Conservation (phyloP, 2,888 invertebrate genomes). For the Chrysolina americana region DNA sequence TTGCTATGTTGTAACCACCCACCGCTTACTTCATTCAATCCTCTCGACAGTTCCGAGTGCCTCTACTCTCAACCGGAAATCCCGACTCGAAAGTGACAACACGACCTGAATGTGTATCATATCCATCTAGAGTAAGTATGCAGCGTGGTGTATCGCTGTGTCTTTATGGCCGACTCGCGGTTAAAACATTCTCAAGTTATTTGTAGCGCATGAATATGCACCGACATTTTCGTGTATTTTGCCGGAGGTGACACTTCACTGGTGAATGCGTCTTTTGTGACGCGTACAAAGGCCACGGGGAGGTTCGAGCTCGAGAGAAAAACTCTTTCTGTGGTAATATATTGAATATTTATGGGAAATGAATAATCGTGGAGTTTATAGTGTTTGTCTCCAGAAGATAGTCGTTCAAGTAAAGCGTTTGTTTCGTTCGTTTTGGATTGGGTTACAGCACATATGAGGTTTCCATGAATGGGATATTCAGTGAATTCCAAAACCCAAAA, state of each 20-base stretch:
- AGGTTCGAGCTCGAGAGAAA: neutral
- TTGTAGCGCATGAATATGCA: constrained; percentile 6
- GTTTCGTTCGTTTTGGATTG: too few species aligned
- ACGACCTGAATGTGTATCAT: neutral
- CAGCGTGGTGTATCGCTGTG: neutral
- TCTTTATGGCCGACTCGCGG: neutral
- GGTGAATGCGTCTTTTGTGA: constrained; percentile 9
- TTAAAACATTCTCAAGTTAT: neutral
- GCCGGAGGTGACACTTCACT: neutral
- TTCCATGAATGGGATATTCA: too few species aligned
- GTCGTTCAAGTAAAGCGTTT: neutral
- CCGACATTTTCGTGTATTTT: constrained; percentile 1
- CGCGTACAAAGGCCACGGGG: neutral
- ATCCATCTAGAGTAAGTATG: neutral
- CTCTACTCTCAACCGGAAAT: neutral
- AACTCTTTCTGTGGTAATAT: neutral
- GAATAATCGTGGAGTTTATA: neutral
- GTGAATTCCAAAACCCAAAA: too few species aligned
- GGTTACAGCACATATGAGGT: too few species aligned
- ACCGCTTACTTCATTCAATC: too few species aligned
- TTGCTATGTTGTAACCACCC: too few species aligned
- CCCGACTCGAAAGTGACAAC: neutral
- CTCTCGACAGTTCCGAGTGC: too few species aligned
- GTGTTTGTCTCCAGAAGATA: neutral
- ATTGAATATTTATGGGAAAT: neutral